Base-by-base conservation (phyloP, 1,140 invertebrate genomes). In the Camponotus floridanus region DNA sequence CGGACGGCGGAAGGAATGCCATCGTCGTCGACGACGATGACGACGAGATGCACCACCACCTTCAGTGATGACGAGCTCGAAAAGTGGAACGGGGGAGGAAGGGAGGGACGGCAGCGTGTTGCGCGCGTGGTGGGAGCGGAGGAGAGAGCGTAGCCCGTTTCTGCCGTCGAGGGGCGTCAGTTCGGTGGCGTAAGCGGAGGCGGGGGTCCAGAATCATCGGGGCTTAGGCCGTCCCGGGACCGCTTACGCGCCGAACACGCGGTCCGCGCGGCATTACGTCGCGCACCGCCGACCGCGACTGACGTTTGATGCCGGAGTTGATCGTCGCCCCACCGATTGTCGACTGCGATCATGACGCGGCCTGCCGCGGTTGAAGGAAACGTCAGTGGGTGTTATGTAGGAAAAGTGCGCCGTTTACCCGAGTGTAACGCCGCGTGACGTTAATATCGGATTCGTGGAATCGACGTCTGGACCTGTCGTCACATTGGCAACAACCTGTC, bases 201-300 rank as follows among this genome's bases (percentile, higher is more conserved):
- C 79, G 91, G 90, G 88, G 86, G 84, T 70, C 70, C 71, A 73
- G 87, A 80, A 87, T 74, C 86, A 83, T 45, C 87, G 51, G 74
- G 74, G 86, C 88, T 91, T 89, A 89, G 87, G 88, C 88, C 87
- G 91, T 89, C 91, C 92, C 92, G 89, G 86, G 91, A 45, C 87
- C 90, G 91, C 91, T 92, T 92, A 91, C 91, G 90, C 91, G 91
- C 90, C 90, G 90, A 92, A 92, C 93, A 93, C 92, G 92, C 91
- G 91, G 92, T 74, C 88, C 87, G 90, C 90, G 89, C 92, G 92
- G 93, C 95, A 95, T 94, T 93, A 93, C 94, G 94, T 94, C 94
- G 95, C 93, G 94, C 92, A 93, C 93, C 93, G 93, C 90, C 94
- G 93, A 93, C 90, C 91, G 94, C 94, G 94, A 94, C 92, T 94